Evolutionary conservation across 2,888 invertebrate species (phyloP).

Genomic region (Hemistola chrysoprasaria): DNA sequence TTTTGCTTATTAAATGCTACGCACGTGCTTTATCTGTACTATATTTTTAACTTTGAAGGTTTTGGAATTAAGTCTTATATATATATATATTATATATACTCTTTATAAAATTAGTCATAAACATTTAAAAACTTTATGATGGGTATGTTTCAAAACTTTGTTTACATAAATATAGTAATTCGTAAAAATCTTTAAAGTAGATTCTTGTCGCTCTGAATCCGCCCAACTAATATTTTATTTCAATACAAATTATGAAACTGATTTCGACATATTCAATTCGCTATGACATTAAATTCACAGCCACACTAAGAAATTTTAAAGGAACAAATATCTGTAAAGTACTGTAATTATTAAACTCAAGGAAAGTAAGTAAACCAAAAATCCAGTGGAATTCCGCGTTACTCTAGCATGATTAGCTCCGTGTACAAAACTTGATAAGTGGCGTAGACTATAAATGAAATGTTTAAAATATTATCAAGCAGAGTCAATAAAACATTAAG

Average conservation of each 20-base stretch:
- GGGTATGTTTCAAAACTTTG: too few relatives aligned
- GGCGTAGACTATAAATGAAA: not conserved
- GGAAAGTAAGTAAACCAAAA: too few relatives aligned
- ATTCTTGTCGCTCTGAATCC: too few relatives aligned
- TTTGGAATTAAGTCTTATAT: conserved; percentile 2
- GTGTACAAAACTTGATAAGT: not conserved
- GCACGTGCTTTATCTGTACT: conserved; percentile 40
- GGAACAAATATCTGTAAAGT: too few relatives aligned
- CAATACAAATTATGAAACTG: conserved; percentile 46
- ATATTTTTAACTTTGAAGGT: too few relatives aligned
- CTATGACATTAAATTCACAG: conserved; percentile 31
- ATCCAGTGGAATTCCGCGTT: too few relatives aligned
- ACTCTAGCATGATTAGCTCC: too few relatives aligned
- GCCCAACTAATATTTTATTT: conserved; percentile 38
- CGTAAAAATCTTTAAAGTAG: too few relatives aligned
- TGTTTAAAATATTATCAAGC: not conserved
- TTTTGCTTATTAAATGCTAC: conserved; percentile 18
- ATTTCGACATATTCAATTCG: conserved; percentile 40
- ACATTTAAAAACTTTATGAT: too few relatives aligned
- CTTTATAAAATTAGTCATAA: not conserved
- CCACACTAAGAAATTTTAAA: conserved; percentile 26
- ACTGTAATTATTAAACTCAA: conserved; percentile 20
- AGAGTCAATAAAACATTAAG: not conserved
- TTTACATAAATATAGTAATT: conserved; percentile 25
- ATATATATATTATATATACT: not conserved